These are phyloP conservation scores for Narcine bancroftii DNA, from an alignment of 2,113 vertebrate genomes.

Conservation along the genomic window DNA sequence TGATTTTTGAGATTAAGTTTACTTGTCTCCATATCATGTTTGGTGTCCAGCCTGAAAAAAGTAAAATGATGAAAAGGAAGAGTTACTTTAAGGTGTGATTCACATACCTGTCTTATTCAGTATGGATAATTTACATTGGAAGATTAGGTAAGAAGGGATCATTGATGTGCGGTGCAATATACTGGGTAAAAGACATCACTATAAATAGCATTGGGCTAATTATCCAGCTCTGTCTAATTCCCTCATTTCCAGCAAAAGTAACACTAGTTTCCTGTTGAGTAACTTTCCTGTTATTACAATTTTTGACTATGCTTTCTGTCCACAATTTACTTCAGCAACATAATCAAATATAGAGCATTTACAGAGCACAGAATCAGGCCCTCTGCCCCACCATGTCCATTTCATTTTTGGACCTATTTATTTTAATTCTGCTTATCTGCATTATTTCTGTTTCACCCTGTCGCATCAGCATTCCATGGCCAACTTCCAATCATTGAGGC, in stretches of 20 bases:
- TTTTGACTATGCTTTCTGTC: neutral
- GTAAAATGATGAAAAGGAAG: neutral
- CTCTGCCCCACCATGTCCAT: too few relatives aligned
- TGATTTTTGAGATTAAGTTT: constrained; percentile 28
- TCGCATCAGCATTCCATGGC: too few relatives aligned
- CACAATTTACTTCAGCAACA: neutral
- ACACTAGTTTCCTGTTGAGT: neutral
- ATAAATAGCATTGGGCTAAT: neutral
- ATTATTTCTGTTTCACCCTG: too few relatives aligned
- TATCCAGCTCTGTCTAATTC: neutral
- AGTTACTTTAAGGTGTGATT: neutral
- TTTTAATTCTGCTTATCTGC: too few relatives aligned
- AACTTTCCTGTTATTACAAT: neutral
- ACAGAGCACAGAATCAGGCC: too few relatives aligned
- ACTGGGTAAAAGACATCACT: neutral
- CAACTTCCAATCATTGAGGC: too few relatives aligned
- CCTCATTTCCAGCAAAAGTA: neutral
- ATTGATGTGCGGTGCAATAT: neutral
- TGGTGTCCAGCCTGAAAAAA: neutral
- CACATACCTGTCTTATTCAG: too few relatives aligned
- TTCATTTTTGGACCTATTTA: too few relatives aligned
- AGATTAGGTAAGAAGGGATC: neutral
- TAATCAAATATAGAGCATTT: too few relatives aligned
- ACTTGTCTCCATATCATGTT: constrained; percentile 24
- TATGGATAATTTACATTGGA: neutral